Evolutionary conservation across 1,140 invertebrate genomes (phyloP).

Genomic region (Mactra quadrangularis): DNA sequence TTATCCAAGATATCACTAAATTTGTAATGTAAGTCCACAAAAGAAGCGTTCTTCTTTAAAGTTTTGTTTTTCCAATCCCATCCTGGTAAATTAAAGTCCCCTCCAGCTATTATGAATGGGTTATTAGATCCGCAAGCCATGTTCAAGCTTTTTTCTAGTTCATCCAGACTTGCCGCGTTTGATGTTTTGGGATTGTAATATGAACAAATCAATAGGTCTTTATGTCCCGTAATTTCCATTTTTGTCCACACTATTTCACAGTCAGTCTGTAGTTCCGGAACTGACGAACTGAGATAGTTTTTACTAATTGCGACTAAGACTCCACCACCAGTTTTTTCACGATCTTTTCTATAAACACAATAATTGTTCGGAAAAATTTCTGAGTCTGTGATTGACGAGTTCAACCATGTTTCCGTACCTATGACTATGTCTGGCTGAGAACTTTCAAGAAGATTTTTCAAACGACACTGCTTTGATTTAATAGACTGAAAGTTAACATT

Average conservation of each 20-base stretch:
- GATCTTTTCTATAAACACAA: constrained; percentile 53
- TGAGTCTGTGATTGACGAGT: constrained; percentile 39
- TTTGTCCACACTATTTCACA: constrained; percentile 61
- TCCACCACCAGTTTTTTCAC: constrained; percentile 30
- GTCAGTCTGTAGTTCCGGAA: constrained; percentile 53
- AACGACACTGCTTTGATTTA: constrained; percentile 14
- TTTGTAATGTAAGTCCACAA: constrained; percentile 7
- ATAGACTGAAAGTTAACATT: constrained; percentile 30
- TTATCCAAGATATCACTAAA: constrained; percentile 33
- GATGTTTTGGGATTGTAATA: constrained; percentile 37
- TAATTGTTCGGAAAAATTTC: constrained; percentile 58
- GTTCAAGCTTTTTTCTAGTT: constrained; percentile 5
- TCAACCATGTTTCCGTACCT: no score
- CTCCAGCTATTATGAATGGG: constrained; percentile 5
- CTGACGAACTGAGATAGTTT: constrained; percentile 19
- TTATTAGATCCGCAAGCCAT: background rate
- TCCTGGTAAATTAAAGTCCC: constrained; percentile 46
- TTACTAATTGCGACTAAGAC: constrained; percentile 55
- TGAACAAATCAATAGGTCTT: constrained; percentile 27
- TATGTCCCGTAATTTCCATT: constrained; percentile 41
- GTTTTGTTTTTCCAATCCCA: constrained; percentile 33
- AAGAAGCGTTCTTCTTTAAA: constrained; percentile 16
- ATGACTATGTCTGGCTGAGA: constrained; percentile 49
- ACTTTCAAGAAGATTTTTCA: constrained; percentile 41
- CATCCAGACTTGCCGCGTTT: background rate